Evolutionary conservation across 2,113 vertebrate genomes (phyloP).

Genomic region (Corydoras sp.): DNA sequence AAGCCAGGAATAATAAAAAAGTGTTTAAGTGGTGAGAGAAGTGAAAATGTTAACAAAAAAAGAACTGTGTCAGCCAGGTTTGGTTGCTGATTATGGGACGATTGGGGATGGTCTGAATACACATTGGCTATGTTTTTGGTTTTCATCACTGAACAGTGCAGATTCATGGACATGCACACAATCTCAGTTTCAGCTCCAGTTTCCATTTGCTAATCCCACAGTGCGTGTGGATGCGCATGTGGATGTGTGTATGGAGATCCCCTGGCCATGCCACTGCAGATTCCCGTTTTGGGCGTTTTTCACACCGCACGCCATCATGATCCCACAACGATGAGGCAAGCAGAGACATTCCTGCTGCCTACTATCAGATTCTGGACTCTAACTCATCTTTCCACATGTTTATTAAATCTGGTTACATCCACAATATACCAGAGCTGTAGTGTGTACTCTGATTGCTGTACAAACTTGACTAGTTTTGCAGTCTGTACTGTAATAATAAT

Average conservation of each 20-base stretch:
- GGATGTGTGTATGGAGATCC: conserved; percentile 30
- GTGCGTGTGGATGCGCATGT: background rate
- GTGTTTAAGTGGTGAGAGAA: background rate
- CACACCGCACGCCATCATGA: background rate
- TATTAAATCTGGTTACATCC: background rate
- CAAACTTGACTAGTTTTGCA: background rate
- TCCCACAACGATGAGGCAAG: background rate
- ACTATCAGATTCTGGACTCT: conserved; percentile 1
- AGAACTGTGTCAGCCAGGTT: background rate
- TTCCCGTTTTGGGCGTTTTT: conserved; percentile 3
- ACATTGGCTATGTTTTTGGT: conserved; percentile 27
- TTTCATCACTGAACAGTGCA: conserved; percentile 38
- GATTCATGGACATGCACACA: conserved; percentile 20
- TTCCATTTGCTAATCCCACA: conserved; percentile 42
- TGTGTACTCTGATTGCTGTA: background rate
- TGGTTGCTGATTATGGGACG: background rate
- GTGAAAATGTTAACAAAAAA: conserved; percentile 31
- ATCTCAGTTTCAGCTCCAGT: conserved; percentile 26
- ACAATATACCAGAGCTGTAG: background rate
- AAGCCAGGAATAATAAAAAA: background rate
- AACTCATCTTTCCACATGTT: background rate
- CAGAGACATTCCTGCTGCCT: background rate
- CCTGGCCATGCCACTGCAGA: conserved; percentile 3
- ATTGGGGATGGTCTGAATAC: conserved; percentile 35
- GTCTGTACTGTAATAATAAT: background rate